phyloP scores from a whole-genome alignment of 2,888 invertebrate species.

The Autographa pulchrina region DNA sequence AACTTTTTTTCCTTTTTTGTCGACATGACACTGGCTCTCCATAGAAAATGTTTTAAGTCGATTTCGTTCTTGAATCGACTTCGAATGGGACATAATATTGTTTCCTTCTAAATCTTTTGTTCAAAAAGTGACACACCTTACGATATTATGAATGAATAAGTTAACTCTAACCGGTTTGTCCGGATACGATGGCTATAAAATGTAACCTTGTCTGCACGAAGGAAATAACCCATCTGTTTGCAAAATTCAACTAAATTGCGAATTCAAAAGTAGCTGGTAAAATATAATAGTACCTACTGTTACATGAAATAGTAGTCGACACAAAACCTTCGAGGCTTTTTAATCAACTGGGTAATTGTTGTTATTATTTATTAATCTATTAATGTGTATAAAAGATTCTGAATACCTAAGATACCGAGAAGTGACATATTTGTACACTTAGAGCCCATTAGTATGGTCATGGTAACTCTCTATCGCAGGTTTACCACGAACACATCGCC shows the following conservation, averaged over 20 bases:
- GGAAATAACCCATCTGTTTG: slow-evolving; percentile 49
- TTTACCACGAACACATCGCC: slow-evolving; percentile 42
- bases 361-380: too few relatives aligned
- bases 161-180: slow-evolving; percentile 51
- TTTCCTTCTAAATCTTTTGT: slow-evolving; percentile 42
- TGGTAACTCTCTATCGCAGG: slow-evolving; percentile 33
- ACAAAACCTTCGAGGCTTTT: neutral
- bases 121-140: slow-evolving; percentile 42
- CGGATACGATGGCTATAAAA: slow-evolving; percentile 53
- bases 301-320: slow-evolving; percentile 5
- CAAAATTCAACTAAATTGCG: slow-evolving; percentile 29
- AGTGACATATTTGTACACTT: slow-evolving; percentile 34
- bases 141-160: slow-evolving; percentile 52
- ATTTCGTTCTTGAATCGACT: slow-evolving; percentile 42
- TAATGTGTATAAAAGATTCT: neutral
- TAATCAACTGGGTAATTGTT: too few relatives aligned
- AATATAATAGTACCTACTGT: slow-evolving; percentile 13
- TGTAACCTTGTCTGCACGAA: slow-evolving; percentile 51
- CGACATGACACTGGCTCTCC: slow-evolving; percentile 60
- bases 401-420: neutral
- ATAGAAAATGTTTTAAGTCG: slow-evolving; percentile 49
- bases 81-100: slow-evolving; percentile 29
- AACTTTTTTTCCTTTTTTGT: slow-evolving; percentile 74
- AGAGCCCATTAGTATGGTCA: slow-evolving; percentile 45
- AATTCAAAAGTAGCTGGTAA: slow-evolving; percentile 10